phyloP scores from a whole-genome alignment of 1,140 invertebrate genomes.

The Sarcophaga bullata region DNA sequence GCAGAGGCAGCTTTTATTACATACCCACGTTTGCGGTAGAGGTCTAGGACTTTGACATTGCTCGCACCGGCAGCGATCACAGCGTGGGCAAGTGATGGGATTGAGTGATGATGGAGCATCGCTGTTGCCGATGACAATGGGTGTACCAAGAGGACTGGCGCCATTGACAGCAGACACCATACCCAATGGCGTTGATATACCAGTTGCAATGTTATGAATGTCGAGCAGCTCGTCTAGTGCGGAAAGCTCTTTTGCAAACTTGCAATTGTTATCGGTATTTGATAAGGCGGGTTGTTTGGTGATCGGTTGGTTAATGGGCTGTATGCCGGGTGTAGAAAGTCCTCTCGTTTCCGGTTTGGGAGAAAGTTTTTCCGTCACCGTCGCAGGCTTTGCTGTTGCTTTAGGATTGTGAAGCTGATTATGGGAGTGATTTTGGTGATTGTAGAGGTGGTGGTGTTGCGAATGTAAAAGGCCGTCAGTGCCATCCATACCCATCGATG shows the following conservation, averaged over 20 bases:
- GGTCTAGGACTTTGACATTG: slow-evolving; percentile 85
- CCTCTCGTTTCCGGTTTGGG: slow-evolving; percentile 49
- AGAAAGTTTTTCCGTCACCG: slow-evolving; percentile 52
- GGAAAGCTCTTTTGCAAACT: slow-evolving; percentile 69
- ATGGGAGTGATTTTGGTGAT: background rate
- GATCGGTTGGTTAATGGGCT: slow-evolving; percentile 57
- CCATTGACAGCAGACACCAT: slow-evolving; percentile 45
- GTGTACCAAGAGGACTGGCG: slow-evolving; percentile 47
- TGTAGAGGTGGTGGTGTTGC: slow-evolving; percentile 46
- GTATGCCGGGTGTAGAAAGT: slow-evolving; percentile 42
- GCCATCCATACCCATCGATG: slow-evolving; percentile 43
- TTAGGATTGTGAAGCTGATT: slow-evolving; percentile 48
- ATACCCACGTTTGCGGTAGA: slow-evolving; percentile 87
- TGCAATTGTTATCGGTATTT: slow-evolving; percentile 48
- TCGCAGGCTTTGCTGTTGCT: slow-evolving; percentile 48
- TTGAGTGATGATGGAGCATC: slow-evolving; percentile 58
- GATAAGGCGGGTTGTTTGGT: slow-evolving; percentile 70
- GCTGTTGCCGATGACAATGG: slow-evolving; percentile 54
- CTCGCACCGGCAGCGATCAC: slow-evolving; percentile 86
- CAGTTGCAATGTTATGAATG: slow-evolving; percentile 47
- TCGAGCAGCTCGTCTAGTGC: slow-evolving; percentile 56
- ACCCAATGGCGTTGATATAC: slow-evolving; percentile 41
- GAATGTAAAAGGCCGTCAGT: slow-evolving; percentile 62
- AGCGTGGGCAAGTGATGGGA: slow-evolving; percentile 85
- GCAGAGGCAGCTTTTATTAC: slow-evolving; percentile 85